Evolutionary conservation across 2,113 vertebrate species (phyloP), one percentile per base, ranked within the genome.

Genomic region (Holacanthus passer): DNA sequence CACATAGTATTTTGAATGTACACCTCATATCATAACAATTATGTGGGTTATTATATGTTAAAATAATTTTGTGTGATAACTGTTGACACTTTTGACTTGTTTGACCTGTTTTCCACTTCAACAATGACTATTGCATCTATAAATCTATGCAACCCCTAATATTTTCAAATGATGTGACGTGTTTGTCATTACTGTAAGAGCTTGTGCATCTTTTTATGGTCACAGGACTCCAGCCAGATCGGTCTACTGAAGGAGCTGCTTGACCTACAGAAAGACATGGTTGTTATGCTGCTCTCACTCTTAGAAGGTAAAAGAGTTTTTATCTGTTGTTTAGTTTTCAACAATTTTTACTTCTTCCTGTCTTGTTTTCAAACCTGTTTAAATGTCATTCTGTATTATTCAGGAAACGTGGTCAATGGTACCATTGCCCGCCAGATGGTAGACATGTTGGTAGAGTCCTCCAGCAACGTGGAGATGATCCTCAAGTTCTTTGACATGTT

Each of bases 401-500:
- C 88, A 99, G 98, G 98, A 45, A 99, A 99, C 5, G 95, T 99
- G 82, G 98, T 99, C 77, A 99, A 99, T 1, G 98, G 98, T 10
- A 99, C 95, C 10, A 99, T 99, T 14, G 98, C 98, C 2, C 96
- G 98, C 19, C 98, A 99, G 95, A 99, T 99, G 98, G 98, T 99
- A 69, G 98, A 99, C 94, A 99, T 99, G 98, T 93, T 99, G 50
- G 98, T 99, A 31, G 98, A 99, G 60, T 99, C 98, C 4, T 99
- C 98, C 16, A 98, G 96, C 95, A 99, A 99, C 0, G 98, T 99
- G 67, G 98, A 99, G 92, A 98, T 99, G 96, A 99, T 99, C 88
- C 97, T 99, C 74, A 99, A 99, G 89, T 99, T 99, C 94, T 99
- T 99, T 1, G 98, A 99, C 93, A 99, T 98, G 97, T 99, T 99